These are phyloP conservation scores for Stegophylla sp. DNA, from an alignment of 2,888 invertebrate genomes.

Conservation along the genomic window DNA sequence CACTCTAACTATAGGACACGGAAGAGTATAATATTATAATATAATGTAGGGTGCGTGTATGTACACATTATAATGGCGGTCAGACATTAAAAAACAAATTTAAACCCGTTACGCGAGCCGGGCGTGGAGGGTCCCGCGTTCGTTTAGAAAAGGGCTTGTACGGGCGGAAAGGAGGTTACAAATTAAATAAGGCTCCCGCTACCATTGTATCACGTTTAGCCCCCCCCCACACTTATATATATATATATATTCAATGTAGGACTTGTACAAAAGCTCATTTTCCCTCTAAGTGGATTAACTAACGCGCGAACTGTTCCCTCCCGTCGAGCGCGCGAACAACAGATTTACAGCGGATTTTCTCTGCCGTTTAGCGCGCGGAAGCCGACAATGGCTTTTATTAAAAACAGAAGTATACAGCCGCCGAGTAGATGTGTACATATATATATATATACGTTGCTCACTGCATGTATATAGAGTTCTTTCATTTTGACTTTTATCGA, in stretches of 20 bases:
- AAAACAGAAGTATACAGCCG: slow-evolving; percentile 36
- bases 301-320: not conserved
- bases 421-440: no score
- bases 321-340: slow-evolving; percentile 14
- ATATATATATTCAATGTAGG: not conserved
- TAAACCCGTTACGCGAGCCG: slow-evolving; percentile 30
- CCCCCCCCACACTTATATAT: not conserved
- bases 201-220: not conserved
- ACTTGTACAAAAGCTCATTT: slow-evolving; percentile 32
- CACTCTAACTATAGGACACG: not conserved
- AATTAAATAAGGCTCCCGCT: slow-evolving; percentile 52
- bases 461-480: no score
- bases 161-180: slow-evolving; percentile 7
- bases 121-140: not conserved
- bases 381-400: slow-evolving; percentile 49
- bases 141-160: slow-evolving; percentile 20
- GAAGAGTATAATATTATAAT: not conserved
- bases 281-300: slow-evolving; percentile 51
- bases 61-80: slow-evolving; percentile 27
- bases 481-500: no score
- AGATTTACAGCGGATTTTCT: slow-evolving; percentile 56
- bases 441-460: no score
- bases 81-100: slow-evolving; percentile 54
- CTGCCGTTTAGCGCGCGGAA: slow-evolving; percentile 25
- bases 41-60: not conserved